Evolutionary conservation across 23 tunicate genomes (phyloP).

Genomic region (Phallusia fumigata): DNA sequence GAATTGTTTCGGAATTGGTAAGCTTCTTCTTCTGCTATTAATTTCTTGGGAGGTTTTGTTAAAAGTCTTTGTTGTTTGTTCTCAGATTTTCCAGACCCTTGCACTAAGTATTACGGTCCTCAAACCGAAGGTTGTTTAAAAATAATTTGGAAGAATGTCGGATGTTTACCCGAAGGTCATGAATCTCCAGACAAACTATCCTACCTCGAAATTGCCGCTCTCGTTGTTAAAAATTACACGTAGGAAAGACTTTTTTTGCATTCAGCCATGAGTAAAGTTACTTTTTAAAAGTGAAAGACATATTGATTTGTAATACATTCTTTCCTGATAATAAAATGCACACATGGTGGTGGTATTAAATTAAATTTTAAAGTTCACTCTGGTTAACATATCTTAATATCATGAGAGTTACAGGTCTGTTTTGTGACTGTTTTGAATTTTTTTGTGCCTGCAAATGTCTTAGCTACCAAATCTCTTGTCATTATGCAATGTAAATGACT

Average conservation of each 20-base stretch:
- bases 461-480: too few species aligned
- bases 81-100: not conserved
- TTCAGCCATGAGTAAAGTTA: not conserved
- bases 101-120: not conserved
- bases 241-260: not conserved
- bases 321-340: too few species aligned
- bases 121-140: not conserved
- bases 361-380: too few species aligned
- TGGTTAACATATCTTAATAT: too few species aligned
- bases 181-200: not conserved
- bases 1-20: slow-evolving; percentile 2
- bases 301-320: too few species aligned
- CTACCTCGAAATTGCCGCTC: not conserved
- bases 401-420: too few species aligned
- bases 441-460: too few species aligned
- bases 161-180: not conserved
- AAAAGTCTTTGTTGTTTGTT: not conserved
- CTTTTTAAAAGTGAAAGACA: too few species aligned
- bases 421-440: too few species aligned
- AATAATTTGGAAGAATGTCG: not conserved
- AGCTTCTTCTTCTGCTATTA: not conserved
- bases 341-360: too few species aligned
- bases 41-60: too few species aligned
- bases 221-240: not conserved
- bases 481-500: too few species aligned